These are phyloP conservation scores for Ptilodon capucinus DNA, from an alignment of 2,888 invertebrate species.

Conservation along the genomic window DNA sequence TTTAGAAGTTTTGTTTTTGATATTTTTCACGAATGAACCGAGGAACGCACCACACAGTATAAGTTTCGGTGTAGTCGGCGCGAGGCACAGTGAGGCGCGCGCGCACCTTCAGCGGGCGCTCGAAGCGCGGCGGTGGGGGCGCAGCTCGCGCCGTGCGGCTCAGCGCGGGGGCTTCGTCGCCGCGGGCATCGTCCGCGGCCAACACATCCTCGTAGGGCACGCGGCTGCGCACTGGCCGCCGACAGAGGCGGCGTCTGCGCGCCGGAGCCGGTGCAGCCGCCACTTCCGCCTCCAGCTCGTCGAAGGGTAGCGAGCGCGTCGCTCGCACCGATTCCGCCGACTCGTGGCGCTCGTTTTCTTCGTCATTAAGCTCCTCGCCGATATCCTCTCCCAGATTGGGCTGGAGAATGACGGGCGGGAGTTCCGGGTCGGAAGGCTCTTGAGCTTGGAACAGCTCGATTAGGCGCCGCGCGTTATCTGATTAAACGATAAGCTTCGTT, in stretches of 20 bases:
- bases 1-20: no score
- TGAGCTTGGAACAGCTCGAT: slow-evolving; percentile 54
- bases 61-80: slow-evolving; percentile 61
- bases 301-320: neutral
- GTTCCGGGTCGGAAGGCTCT: slow-evolving; percentile 39
- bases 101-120: slow-evolving; percentile 46
- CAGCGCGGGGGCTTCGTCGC: slow-evolving; percentile 1
- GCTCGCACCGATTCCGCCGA: slow-evolving; percentile 2
- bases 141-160: slow-evolving; percentile 5
- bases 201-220: neutral
- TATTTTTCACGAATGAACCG: neutral
- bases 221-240: slow-evolving; percentile 7
- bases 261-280: slow-evolving; percentile 2
- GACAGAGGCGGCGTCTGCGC: slow-evolving; percentile 9
- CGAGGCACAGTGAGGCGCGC: slow-evolving; percentile 54
- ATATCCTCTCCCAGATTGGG: slow-evolving; percentile 23
- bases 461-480: slow-evolving; percentile 50
- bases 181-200: neutral
- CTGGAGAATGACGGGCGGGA: slow-evolving; percentile 55
- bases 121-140: slow-evolving; percentile 46
- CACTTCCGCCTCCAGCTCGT: slow-evolving; percentile 1
- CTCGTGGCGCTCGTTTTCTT: slow-evolving; percentile 1
- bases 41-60: slow-evolving; percentile 47
- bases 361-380: slow-evolving; percentile 10
- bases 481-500: neutral